Base-by-base conservation (phyloP, 2,888 invertebrate genomes). In the Melangyna quadrimaculata region DNA sequence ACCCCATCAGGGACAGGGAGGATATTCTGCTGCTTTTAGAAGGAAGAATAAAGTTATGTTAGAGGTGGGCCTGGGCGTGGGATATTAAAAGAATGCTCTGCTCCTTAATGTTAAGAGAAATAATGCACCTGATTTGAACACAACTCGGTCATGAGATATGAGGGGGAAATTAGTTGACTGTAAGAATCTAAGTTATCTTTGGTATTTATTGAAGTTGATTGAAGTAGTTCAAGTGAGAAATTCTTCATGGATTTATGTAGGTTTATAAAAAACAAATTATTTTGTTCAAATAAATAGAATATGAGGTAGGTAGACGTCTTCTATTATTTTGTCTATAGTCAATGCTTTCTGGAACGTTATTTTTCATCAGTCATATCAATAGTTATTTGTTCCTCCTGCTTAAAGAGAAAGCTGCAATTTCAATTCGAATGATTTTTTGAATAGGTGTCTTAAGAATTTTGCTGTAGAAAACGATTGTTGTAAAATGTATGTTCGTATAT, bases 101-200 rank as follows among this genome's bases (percentile, higher is more conserved):
- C 40, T 24, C 57, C 19, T 24, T 2, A 27, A 59, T 59, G 53
- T 27, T 35, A 43, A 53, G 17, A 22, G 5, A 35, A 37, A 48
- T 45, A 22, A 61, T 65, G 59, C 51, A 43, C 40, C 35, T 57
- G 57, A 57, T 17, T 32, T 32, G 19, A 57, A 32, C 57, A 32
- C 3, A 63, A 63, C 69, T 35, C 48, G 81, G 53, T 65, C 80
- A 69, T 74, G 74, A 75, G 74, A 75, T 71, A 71, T 71, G 70
- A 75, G 81, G 48, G 71, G 71, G 59, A 77, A 81, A 81, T 72
- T 81, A 75, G 65, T 67, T 81, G 43, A 43, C 35, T 71, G 75
- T 75, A 71, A 59, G 65, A 40, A 67, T 40, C 37, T 24, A 51
- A 71, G 71, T 75, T 75, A 19, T 45, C 19, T 24, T 61, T 48